Conservation (phyloP, 2,888 invertebrate species). For the Orthosia incerta region DNA sequence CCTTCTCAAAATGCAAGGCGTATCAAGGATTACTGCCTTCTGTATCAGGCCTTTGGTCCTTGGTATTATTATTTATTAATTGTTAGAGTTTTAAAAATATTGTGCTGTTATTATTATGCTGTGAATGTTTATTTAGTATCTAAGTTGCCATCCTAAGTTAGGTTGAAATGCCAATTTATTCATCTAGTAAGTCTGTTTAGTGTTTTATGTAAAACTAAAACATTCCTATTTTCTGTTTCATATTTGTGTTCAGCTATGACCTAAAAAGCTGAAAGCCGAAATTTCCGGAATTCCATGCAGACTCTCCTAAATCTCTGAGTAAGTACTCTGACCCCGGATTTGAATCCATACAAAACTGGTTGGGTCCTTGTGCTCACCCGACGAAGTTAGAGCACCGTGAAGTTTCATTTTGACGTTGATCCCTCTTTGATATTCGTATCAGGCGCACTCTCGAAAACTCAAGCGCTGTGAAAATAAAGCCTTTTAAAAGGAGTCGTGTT, state of each 20-base stretch:
- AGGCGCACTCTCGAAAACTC: slow-evolving; percentile 7
- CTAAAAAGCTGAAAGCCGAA: background rate
- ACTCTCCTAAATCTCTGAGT: background rate
- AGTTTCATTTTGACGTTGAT: slow-evolving; percentile 49
- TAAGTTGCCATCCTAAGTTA: too few relatives aligned
- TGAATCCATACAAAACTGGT: slow-evolving; percentile 18
- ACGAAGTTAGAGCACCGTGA: slow-evolving; percentile 33
- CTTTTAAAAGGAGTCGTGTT: slow-evolving; percentile 37
- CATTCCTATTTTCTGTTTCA: too few relatives aligned
- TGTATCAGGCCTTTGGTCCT: too few relatives aligned
- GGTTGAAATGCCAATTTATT: too few relatives aligned
- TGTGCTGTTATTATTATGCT: too few relatives aligned
- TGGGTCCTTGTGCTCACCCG: slow-evolving; percentile 26
- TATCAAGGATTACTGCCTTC: too few relatives aligned
- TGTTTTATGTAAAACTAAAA: too few relatives aligned
- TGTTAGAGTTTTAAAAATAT: too few relatives aligned
- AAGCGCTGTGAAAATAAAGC: slow-evolving; percentile 32
- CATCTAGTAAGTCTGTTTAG: too few relatives aligned
- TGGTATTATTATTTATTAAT: too few relatives aligned
- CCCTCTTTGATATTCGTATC: slow-evolving; percentile 50
- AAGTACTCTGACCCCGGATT: slow-evolving; percentile 13
- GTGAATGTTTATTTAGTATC: too few relatives aligned
- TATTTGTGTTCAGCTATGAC: background rate
- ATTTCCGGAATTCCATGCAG: background rate
- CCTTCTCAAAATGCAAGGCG: too few relatives aligned